phyloP scores from a whole-genome alignment of 2,888 invertebrate genomes.

The Matsumyia berberina region DNA sequence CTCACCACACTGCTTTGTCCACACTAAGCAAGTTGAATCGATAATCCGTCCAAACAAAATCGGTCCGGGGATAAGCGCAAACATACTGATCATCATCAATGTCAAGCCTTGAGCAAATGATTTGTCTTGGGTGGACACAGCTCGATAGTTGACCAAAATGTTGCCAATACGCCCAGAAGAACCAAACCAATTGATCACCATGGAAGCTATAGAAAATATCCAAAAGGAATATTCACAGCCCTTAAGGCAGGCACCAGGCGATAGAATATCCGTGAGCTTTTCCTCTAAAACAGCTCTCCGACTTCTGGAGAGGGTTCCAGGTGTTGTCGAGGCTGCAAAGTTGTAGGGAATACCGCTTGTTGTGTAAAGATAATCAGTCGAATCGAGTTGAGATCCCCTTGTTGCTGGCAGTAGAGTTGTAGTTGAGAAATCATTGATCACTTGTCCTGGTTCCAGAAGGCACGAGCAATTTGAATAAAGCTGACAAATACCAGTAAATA shows the following conservation, averaged over 20 bases:
- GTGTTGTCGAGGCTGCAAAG: slow-evolving; percentile 8
- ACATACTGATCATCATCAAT: slow-evolving; percentile 87
- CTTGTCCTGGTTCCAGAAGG: neutral
- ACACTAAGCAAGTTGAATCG: slow-evolving; percentile 88
- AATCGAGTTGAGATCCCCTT: slow-evolving; percentile 35
- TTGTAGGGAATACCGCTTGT: neutral
- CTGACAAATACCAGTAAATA: slow-evolving; percentile 76
- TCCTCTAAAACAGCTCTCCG: slow-evolving; percentile 66
- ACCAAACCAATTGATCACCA: slow-evolving; percentile 86
- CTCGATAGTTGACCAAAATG: slow-evolving; percentile 88
- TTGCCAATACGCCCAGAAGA: slow-evolving; percentile 89
- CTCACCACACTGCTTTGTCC: slow-evolving; percentile 87
- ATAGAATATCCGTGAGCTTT: slow-evolving; percentile 77
- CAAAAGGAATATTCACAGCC: slow-evolving; percentile 85
- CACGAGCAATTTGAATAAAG: slow-evolving; percentile 80
- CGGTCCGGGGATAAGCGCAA: slow-evolving; percentile 89
- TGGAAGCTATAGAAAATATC: slow-evolving; percentile 85
- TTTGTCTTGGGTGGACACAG: slow-evolving; percentile 87
- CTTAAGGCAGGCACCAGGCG: slow-evolving; percentile 84
- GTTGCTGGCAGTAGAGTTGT: slow-evolving; percentile 7
- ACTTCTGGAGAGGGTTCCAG: slow-evolving; percentile 24
- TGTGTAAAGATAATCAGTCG: slow-evolving; percentile 14
- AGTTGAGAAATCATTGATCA: slow-evolving; percentile 12
- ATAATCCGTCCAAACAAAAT: slow-evolving; percentile 88
- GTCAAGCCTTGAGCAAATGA: slow-evolving; percentile 88